Evolutionary conservation across 2,113 vertebrate species (phyloP), one percentile per base, ranked within the genome.

Genomic region (Struthidea cinerea): DNA sequence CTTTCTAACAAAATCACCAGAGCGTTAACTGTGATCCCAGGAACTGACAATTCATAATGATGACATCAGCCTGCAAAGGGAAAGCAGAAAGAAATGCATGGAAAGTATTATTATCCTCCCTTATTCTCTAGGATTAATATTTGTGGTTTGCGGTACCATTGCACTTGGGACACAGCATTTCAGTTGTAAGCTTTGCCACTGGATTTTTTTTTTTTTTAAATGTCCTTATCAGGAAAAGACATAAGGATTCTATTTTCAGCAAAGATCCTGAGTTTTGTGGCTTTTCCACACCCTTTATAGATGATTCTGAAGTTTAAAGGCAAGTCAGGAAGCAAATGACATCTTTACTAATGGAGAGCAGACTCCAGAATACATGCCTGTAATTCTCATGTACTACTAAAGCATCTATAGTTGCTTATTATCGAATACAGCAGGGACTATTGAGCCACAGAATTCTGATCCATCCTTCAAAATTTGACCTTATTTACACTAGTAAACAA

Each of bases 21-120:
- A 87, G 70, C 27, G 0, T 94, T 94, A 97, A 74, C 60, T 76
- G 44, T 82, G 89, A 94, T 94, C 68, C 83, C 75, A 92, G 76
- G 76, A 94, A 93, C 74, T 77, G 91, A 95, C 92, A 90, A 78
- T 87, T 96, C 81, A 64, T 93, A 93, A 94, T 91, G 86, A 89
- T 94, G 87, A 91, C 84, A 92, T 96, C 91, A 93, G 64, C 47
- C 86, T 92, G 69, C 88, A 95, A 96, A 95, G 61, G 23, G 70
- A 95, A 91, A 78, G 42, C 70, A 91, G 47, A 91, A 92, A 92
- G 67, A 86, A 95, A 86, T 69, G 41, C 56, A 56, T 22, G 76
- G 83, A 89, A 95, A 93, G 67, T 61, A 94, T 94, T 76, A 94
- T 94, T 90, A 93, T 87, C 77, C 37, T 90, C 57, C 17, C 37